Conservation (phyloP, 2,797 vertebrate genomes). For the Tarsius wallacei region DNA sequence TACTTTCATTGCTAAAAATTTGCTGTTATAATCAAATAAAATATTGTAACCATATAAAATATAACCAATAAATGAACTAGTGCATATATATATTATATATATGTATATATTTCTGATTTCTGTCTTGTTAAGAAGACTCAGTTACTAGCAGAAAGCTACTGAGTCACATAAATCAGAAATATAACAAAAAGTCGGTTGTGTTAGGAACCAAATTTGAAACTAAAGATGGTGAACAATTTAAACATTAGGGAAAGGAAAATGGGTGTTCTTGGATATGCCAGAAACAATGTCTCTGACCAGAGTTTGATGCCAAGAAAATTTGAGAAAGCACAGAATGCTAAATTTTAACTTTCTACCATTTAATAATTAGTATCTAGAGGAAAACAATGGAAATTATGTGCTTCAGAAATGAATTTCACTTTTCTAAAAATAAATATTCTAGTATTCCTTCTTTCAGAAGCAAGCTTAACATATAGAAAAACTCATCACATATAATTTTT, state of each 20-base stretch:
- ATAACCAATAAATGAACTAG: background rate
- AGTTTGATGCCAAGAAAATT: slow-evolving; percentile 33
- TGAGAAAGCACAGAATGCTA: background rate
- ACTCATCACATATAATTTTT: background rate
- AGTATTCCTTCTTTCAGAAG: slow-evolving; percentile 20
- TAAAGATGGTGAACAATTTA: slow-evolving; percentile 20
- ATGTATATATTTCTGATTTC: background rate
- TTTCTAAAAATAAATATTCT: background rate
- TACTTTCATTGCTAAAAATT: slow-evolving; percentile 52
- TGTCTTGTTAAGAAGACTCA: background rate
- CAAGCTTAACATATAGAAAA: slow-evolving; percentile 28
- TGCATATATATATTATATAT: background rate
- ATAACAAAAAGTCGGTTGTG: background rate
- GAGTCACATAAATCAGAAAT: background rate
- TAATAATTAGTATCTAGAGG: background rate
- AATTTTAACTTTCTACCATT: background rate
- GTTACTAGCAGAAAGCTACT: background rate
- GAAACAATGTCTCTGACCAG: background rate
- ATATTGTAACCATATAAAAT: background rate
- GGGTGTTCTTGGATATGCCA: background rate
- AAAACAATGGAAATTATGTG: background rate
- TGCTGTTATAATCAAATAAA: background rate
- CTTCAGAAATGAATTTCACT: background rate
- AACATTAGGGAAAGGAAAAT: background rate
- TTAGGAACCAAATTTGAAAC: slow-evolving; percentile 8